Evolutionary conservation across 2,113 vertebrate genomes (phyloP).

Genomic region (Atrichornis clamosus): DNA sequence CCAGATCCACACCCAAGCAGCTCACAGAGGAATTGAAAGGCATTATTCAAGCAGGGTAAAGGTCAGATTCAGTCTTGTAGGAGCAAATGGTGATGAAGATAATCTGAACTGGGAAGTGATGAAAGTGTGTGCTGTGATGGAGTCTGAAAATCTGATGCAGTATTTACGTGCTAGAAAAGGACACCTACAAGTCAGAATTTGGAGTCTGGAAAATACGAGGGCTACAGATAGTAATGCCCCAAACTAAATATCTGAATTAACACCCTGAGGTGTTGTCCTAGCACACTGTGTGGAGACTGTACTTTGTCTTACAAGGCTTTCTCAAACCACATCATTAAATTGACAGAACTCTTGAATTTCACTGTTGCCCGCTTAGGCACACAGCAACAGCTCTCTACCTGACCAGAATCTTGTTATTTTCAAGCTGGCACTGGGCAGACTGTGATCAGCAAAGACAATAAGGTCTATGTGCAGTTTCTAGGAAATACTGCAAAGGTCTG

Average conservation of each 20-base stretch:
- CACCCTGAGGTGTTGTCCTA: background rate
- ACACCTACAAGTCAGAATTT: background rate
- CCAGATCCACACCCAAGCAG: background rate
- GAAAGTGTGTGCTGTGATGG: background rate
- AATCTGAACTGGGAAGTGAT: background rate
- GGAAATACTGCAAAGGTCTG: background rate
- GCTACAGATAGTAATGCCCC: background rate
- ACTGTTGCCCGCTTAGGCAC: background rate
- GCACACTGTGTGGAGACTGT: background rate
- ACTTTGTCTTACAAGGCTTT: background rate
- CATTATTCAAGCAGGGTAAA: constrained; percentile 6
- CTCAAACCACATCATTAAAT: background rate
- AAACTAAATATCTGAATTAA: background rate
- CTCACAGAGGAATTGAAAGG: background rate
- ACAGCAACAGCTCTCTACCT: background rate
- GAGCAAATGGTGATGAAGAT: background rate
- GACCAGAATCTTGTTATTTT: background rate
- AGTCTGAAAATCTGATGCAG: background rate
- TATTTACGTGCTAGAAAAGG: background rate
- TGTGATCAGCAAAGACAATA: background rate
- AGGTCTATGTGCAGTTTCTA: background rate
- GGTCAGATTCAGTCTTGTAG: background rate
- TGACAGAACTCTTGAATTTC: background rate
- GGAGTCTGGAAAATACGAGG: background rate
- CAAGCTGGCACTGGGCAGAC: background rate